A percentile compares a stretch with the other conserved stretches of the same genome.
Evolutionary conservation across 2,888 invertebrate species (phyloP).

Genomic region (Drosophila lutescens): DNA sequence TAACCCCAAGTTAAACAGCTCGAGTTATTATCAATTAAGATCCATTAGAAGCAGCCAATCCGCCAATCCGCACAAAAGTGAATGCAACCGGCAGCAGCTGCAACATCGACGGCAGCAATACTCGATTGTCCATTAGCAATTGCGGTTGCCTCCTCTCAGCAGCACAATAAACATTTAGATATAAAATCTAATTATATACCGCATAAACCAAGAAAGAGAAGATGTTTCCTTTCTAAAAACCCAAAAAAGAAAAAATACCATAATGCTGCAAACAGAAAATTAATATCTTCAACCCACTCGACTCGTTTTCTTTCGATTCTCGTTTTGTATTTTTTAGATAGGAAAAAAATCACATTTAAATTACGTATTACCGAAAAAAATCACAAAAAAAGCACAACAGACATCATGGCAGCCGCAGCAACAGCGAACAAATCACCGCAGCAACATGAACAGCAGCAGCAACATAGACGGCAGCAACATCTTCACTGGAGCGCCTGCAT

Average conservation of each 20-base stretch:
- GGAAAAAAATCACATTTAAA: conserved; percentile 68
- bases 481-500: conserved; percentile 49
- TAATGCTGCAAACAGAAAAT: conserved; percentile 24
- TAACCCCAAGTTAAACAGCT: conserved; percentile 13
- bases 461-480: conserved; percentile 50
- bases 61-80: conserved; percentile 50
- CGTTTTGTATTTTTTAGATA: conserved; percentile 58
- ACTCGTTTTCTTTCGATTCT: conserved; percentile 45
- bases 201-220: conserved; percentile 20
- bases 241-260: not conserved
- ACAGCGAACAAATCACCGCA: conserved; percentile 64
- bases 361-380: conserved; percentile 67
- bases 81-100: conserved; percentile 51
- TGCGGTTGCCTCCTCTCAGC: conserved; percentile 43
- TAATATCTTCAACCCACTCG: conserved; percentile 49
- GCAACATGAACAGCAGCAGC: conserved; percentile 61
- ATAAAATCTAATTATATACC: conserved; percentile 64
- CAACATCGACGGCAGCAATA: conserved; percentile 28
- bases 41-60: conserved; percentile 29
- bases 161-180: conserved; percentile 56
- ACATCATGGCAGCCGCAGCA: conserved; percentile 74
- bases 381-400: conserved; percentile 57
- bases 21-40: conserved; percentile 41
- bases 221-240: conserved; percentile 71
- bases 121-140: conserved; percentile 48